Evolutionary conservation across 2,888 invertebrate species (phyloP).

Genomic region (Pelosia muscerda): DNA sequence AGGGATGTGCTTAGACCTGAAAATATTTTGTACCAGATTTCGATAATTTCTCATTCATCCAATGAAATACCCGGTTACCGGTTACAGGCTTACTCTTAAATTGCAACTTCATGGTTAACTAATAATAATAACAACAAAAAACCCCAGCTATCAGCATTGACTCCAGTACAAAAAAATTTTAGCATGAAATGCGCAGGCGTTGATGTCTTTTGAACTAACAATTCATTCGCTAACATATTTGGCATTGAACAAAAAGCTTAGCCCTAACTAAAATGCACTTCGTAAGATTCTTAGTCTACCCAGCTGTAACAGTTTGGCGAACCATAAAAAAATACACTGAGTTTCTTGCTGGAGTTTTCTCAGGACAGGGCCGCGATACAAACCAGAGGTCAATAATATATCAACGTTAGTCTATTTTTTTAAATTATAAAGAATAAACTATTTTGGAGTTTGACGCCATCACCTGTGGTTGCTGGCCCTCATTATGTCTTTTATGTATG

Average conservation of each 20-base stretch:
- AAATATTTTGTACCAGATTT: too few relatives aligned
- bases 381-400: not conserved
- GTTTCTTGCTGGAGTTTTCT: not conserved
- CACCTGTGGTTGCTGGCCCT: too few relatives aligned
- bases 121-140: too few relatives aligned
- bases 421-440: too few relatives aligned
- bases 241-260: not conserved
- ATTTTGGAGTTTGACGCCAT: too few relatives aligned
- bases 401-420: not conserved
- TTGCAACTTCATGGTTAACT: too few relatives aligned
- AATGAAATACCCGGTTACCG: too few relatives aligned
- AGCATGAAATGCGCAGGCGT: not conserved
- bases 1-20: too few relatives aligned
- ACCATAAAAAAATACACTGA: not conserved
- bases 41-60: too few relatives aligned
- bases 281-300: not conserved
- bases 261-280: not conserved
- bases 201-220: constrained; percentile 8
- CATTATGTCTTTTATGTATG: not conserved
- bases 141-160: not conserved
- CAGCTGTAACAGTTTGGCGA: not conserved
- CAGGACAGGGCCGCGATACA: not conserved
- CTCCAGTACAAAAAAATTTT: not conserved
- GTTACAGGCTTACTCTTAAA: too few relatives aligned
- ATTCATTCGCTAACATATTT: not conserved